A percentile compares a stretch with the other conserved stretches of the same genome.
phyloP scores from a whole-genome alignment of 2,888 invertebrate species.

The Leptura quadrifasciata region DNA sequence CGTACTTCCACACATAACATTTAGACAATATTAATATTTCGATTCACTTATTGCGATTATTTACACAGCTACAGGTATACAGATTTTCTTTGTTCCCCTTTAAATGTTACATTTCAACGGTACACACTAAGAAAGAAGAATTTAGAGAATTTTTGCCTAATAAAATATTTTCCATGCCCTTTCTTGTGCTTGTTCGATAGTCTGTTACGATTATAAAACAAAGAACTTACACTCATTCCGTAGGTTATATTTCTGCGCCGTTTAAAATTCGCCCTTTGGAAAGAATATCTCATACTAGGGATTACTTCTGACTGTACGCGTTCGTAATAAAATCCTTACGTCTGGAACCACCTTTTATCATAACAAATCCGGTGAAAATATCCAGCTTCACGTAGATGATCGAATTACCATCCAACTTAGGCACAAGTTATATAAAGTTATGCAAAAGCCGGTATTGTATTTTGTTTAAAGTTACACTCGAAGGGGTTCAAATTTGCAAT shows the following conservation, averaged over 20 bases:
- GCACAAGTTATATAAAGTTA: slow-evolving; percentile 42
- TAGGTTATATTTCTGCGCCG: neutral
- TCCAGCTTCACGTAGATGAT: slow-evolving; percentile 34
- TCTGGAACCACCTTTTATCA: slow-evolving; percentile 16
- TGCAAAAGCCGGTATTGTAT: slow-evolving; percentile 40
- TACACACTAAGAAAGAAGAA: no score
- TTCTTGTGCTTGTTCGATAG: neutral
- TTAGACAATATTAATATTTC: no score
- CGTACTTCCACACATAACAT: no score
- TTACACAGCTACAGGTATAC: no score
- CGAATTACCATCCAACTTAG: slow-evolving; percentile 40
- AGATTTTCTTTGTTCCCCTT: no score
- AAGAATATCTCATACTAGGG: neutral
- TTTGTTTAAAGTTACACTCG: slow-evolving; percentile 55
- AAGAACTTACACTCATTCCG: neutral
- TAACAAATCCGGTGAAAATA: slow-evolving; percentile 21
- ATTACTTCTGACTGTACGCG: slow-evolving; percentile 15
- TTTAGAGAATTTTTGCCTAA: no score
- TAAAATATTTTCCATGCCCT: no score
- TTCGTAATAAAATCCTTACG: neutral
- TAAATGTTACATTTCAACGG: no score
- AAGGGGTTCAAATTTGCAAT: slow-evolving; percentile 57
- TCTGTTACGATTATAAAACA: slow-evolving; percentile 2
- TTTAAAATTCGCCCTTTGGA: slow-evolving; percentile 1
- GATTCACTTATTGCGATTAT: no score